These are phyloP conservation scores for Dicaeum eximium DNA, from an alignment of 2,113 vertebrate genomes.

Conservation along the genomic window DNA sequence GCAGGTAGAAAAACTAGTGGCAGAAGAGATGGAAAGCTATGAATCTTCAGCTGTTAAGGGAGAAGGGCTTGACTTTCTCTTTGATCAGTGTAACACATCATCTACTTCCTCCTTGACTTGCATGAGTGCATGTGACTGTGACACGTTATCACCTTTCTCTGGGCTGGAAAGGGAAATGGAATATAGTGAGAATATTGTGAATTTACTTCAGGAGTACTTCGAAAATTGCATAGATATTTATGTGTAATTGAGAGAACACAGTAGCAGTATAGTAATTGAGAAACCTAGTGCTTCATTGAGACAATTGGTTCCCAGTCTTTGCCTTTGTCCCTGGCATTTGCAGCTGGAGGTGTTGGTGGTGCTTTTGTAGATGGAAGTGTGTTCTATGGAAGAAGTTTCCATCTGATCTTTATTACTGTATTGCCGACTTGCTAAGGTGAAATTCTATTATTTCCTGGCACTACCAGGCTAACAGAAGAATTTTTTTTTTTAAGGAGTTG, in stretches of 20 bases:
- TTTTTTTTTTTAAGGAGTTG: neutral
- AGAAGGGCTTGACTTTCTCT: neutral
- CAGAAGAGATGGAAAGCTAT: neutral
- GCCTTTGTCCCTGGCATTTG: neutral
- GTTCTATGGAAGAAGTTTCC: neutral
- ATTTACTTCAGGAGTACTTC: neutral
- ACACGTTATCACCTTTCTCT: neutral
- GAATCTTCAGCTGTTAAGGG: neutral
- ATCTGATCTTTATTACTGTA: neutral
- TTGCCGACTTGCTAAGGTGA: neutral
- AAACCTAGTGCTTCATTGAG: neutral
- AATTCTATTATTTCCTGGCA: neutral
- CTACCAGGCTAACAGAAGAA: neutral
- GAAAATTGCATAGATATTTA: neutral
- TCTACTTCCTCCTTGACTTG: neutral
- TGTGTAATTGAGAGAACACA: neutral
- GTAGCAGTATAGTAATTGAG: neutral
- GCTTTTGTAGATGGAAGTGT: neutral
- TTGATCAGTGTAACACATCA: neutral
- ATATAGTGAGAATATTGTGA: neutral
- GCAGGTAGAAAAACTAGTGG: neutral
- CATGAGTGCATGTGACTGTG: neutral
- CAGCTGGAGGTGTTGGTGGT: neutral
- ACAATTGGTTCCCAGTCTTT: neutral
- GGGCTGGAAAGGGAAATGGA: neutral